Conservation (phyloP, 2,113 vertebrate species). For the Lophius piscatorius region DNA sequence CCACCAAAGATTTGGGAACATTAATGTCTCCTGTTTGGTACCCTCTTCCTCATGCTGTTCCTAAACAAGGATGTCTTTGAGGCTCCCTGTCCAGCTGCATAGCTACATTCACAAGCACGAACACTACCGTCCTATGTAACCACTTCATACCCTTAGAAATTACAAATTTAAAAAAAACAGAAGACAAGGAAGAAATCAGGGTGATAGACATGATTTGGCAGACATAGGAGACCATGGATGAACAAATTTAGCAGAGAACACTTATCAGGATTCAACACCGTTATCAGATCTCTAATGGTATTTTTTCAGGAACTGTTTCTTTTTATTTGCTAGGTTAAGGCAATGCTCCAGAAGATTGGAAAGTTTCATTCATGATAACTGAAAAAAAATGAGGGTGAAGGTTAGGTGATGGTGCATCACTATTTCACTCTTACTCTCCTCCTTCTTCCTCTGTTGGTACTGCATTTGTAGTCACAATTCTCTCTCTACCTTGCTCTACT, state of each 20-base stretch:
- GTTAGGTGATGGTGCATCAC: conserved; percentile 69
- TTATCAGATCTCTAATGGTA: conserved; percentile 7
- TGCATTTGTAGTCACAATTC: conserved; percentile 45
- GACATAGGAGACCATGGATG: conserved; percentile 12
- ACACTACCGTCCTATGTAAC: conserved; percentile 79
- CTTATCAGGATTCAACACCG: conserved; percentile 26
- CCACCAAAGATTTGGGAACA: conserved; percentile 66
- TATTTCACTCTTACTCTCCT: conserved; percentile 54
- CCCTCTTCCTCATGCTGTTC: conserved; percentile 70
- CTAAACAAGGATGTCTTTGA: conserved; percentile 83
- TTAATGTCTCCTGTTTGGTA: conserved; percentile 76
- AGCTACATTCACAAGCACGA: conserved; percentile 67
- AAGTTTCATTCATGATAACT: no score
- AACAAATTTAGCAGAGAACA: conserved; percentile 14
- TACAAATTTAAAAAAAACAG: conserved; percentile 34
- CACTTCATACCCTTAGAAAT: conserved; percentile 60
- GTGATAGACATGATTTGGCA: conserved; percentile 41
- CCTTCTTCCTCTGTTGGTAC: conserved; percentile 59
- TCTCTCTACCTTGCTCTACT: conserved; percentile 34
- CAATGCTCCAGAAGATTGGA: no score
- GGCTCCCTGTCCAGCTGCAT: conserved; percentile 80
- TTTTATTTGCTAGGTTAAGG: no score
- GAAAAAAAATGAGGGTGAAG: no score
- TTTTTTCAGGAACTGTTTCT: no score
- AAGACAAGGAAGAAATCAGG: conserved; percentile 53